These are phyloP conservation scores for Pterocles gutturalis DNA, from an alignment of 2,113 vertebrate species.

Conservation along the genomic window DNA sequence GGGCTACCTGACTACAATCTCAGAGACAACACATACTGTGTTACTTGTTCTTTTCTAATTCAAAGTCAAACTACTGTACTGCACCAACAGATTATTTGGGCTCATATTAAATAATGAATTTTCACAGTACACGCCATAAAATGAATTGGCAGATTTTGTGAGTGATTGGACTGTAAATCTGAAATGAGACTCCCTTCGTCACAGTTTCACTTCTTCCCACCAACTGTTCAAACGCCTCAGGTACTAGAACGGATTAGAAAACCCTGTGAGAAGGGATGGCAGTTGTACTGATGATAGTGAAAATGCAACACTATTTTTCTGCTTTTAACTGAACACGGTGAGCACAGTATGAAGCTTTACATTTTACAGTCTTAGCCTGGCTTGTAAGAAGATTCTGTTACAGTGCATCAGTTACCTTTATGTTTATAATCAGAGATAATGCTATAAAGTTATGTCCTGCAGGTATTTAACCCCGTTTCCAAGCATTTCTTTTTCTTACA, in stretches of 20 bases:
- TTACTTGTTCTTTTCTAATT: not conserved
- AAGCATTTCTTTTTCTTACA: not conserved
- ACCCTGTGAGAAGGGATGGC: conserved; percentile 68
- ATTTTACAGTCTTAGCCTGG: conserved; percentile 17
- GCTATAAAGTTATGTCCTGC: conserved; percentile 24
- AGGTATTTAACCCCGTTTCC: conserved; percentile 35
- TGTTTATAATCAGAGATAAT: conserved; percentile 68
- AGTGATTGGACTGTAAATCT: conserved; percentile 59
- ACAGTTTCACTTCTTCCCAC: conserved; percentile 57
- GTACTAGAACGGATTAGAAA: conserved; percentile 72
- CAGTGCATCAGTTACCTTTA: conserved; percentile 40
- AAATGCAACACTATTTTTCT: conserved; percentile 56
- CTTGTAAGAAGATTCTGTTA: conserved; percentile 23
- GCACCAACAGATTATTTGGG: not conserved
- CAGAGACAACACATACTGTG: not conserved
- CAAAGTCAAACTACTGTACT: not conserved
- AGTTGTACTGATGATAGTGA: conserved; percentile 74
- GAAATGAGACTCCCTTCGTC: conserved; percentile 46
- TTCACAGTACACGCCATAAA: conserved; percentile 41
- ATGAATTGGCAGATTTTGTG: conserved; percentile 42
- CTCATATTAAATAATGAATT: conserved; percentile 58
- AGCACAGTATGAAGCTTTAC: conserved; percentile 28
- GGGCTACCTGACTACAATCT: not conserved
- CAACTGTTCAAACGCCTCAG: conserved; percentile 69
- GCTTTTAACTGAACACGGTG: conserved; percentile 51